Evolutionary conservation across 37 sponge, comb jelly and placozoan species (phyloP).

Genomic region (Corticium candelabrum): DNA sequence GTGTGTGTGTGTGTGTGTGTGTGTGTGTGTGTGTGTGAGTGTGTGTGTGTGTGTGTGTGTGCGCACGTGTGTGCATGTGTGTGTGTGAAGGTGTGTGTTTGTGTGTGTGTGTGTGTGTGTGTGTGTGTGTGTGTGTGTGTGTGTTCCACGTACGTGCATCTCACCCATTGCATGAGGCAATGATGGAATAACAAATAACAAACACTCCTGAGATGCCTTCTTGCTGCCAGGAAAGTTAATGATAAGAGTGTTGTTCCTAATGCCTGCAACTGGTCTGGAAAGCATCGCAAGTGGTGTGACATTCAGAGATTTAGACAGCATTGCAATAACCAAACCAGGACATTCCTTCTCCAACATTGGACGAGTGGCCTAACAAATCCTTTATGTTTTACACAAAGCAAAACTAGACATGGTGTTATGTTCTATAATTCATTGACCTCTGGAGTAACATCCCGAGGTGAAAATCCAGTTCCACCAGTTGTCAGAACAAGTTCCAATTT

Average conservation of each 20-base stretch:
- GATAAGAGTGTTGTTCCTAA: constrained; percentile 59
- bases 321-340: constrained; percentile 66
- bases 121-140: no score
- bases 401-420: no score
- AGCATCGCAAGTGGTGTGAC: constrained; percentile 93
- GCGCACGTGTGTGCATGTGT: no score
- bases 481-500: constrained; percentile 65
- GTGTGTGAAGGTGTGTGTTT: no score
- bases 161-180: constrained; percentile 80
- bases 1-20: not conserved
- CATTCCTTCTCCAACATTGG: constrained; percentile 74
- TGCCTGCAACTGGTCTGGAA: constrained; percentile 79
- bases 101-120: no score
- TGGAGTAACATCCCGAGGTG: constrained; percentile 92
- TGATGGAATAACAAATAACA: constrained; percentile 54
- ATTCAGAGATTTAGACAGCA: constrained; percentile 63
- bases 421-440: constrained; percentile 36
- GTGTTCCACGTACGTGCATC: no score
- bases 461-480: constrained; percentile 95
- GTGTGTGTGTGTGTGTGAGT: not conserved
- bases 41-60: not conserved
- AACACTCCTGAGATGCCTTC: constrained; percentile 80
- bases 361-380: constrained; percentile 54
- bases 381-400: no score
- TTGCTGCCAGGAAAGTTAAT: constrained; percentile 89